Conservation (phyloP, 2,888 invertebrate species). For the Julus scanicus region DNA sequence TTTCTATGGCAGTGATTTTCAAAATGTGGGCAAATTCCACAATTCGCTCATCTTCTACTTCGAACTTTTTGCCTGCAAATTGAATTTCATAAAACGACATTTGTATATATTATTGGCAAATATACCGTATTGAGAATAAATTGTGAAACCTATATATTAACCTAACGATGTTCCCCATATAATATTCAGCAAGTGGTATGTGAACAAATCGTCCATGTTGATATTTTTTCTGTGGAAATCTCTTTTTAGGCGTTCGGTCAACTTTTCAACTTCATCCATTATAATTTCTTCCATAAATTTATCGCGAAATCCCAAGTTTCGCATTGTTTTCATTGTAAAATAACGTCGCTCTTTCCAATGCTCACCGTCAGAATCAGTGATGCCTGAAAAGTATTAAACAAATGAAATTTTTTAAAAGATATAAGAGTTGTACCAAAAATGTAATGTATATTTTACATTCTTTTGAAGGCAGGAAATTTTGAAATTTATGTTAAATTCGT, state of each 20-base stretch:
- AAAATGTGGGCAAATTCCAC: constrained; percentile 7
- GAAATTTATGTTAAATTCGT: no score
- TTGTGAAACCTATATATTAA: no score
- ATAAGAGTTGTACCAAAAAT: no score
- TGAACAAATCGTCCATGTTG: neutral
- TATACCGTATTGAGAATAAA: no score
- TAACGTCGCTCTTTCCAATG: neutral
- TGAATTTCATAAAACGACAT: no score
- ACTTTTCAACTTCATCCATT: neutral
- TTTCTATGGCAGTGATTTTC: neutral
- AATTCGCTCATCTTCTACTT: neutral
- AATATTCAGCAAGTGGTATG: neutral
- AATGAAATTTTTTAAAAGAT: no score
- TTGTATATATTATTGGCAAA: no score
- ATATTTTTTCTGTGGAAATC: neutral
- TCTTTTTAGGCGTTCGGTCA: neutral
- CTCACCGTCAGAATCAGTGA: neutral
- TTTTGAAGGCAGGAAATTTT: no score
- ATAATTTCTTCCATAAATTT: neutral
- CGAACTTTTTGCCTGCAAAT: constrained; percentile 20
- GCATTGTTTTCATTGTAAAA: constrained; percentile 42
- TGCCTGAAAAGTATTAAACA: constrained; percentile 23
- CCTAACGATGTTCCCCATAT: constrained; percentile 9
- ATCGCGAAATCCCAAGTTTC: neutral
- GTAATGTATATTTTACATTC: no score